These are phyloP conservation scores for Petrocephalus microphthalmus DNA, from an alignment of 2,113 vertebrate species.

Conservation along the genomic window DNA sequence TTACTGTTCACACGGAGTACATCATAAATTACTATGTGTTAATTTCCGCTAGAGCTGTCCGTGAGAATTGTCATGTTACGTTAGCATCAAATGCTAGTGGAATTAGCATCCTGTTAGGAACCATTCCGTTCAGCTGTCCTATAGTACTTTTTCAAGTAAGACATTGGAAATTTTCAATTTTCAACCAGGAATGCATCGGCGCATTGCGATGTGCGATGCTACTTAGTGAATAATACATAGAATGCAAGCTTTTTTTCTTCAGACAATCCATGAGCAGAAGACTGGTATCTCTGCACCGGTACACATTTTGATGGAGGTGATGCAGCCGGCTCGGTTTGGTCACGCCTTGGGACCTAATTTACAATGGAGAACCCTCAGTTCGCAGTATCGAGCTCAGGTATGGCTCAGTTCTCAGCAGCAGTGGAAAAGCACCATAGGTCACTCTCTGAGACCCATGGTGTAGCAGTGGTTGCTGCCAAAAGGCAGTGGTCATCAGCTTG, in stretches of 20 bases:
- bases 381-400: neutral
- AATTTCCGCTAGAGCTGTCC: neutral
- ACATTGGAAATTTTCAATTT: neutral
- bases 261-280: neutral
- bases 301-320: too few relatives aligned
- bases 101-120: neutral
- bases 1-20: neutral
- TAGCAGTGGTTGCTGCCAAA: neutral
- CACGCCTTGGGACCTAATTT: too few relatives aligned
- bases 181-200: neutral
- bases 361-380: neutral
- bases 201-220: neutral
- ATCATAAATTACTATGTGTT: neutral
- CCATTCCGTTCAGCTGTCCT: neutral
- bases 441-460: neutral
- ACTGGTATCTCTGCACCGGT: neutral
- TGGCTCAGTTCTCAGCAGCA: neutral
- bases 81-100: neutral
- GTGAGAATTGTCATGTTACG: neutral
- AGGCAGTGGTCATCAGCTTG: neutral
- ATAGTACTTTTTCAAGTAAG: neutral
- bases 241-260: neutral
- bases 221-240: neutral
- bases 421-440: neutral
- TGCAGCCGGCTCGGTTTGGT: too few relatives aligned